phyloP scores from a whole-genome alignment of 2,888 invertebrate genomes.

The Acronicta leporina region DNA sequence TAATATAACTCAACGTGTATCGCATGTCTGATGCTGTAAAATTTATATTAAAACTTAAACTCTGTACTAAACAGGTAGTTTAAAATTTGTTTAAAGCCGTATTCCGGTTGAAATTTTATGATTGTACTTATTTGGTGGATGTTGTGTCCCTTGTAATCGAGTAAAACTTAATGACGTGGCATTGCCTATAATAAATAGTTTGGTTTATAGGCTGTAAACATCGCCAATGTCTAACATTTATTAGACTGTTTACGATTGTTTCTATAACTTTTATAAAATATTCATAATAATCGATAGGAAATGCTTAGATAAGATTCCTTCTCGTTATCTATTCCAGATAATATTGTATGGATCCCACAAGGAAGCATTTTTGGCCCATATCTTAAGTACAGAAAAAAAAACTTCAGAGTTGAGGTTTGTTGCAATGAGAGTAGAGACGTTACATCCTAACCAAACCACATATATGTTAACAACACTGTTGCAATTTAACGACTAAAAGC shows the following conservation, averaged over 20 bases:
- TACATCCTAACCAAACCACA: constrained; percentile 23
- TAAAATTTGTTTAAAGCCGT: constrained; percentile 28
- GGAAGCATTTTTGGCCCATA: constrained; percentile 9
- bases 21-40: constrained; percentile 35
- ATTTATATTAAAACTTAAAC: constrained; percentile 30
- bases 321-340: constrained; percentile 23
- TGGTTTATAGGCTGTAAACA: constrained; percentile 60
- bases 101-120: constrained; percentile 34
- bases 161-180: constrained; percentile 51
- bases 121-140: constrained; percentile 46
- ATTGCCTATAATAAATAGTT: constrained; percentile 50
- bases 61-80: constrained; percentile 27
- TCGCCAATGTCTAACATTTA: constrained; percentile 47
- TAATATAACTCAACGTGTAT: constrained; percentile 40
- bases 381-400: background rate
- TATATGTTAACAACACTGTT: constrained; percentile 48
- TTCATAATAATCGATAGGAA: constrained; percentile 32
- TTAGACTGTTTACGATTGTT: constrained; percentile 55
- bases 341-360: constrained; percentile 19
- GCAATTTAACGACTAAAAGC: constrained; percentile 55
- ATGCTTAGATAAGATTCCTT: constrained; percentile 20
- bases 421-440: constrained; percentile 14
- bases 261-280: constrained; percentile 49
- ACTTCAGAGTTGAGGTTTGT: constrained; percentile 3
- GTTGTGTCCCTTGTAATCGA: constrained; percentile 36